Evolutionary conservation across 2,113 vertebrate genomes (phyloP).

Genomic region (Tyrannus savana): DNA sequence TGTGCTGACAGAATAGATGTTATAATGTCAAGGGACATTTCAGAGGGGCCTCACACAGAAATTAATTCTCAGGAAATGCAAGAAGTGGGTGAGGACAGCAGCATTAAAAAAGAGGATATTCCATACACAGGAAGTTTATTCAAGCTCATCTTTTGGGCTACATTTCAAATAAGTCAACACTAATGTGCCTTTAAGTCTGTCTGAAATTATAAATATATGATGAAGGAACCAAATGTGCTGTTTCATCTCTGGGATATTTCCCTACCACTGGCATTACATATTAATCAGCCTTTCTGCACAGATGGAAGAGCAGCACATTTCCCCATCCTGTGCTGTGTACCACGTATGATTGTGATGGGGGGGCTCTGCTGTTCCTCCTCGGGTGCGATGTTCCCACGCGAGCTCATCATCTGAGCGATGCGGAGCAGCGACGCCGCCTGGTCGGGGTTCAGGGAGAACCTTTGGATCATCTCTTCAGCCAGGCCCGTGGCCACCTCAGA

Average conservation of each 20-base stretch:
- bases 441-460: slow-evolving; percentile 71
- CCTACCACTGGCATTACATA: not conserved
- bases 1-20: not conserved
- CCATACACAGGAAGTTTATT: not conserved
- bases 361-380: not conserved
- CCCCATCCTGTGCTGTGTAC: slow-evolving; percentile 34
- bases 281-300: not conserved
- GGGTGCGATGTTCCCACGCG: not conserved
- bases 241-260: not conserved
- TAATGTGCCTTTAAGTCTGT: not conserved
- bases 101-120: not conserved
- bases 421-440: slow-evolving; percentile 69
- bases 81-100: not conserved
- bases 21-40: not conserved
- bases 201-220: not conserved
- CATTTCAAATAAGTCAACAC: not conserved
- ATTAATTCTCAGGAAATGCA: not conserved
- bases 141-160: not conserved
- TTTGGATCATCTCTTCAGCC: slow-evolving; percentile 64
- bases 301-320: not conserved
- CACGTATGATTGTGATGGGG: slow-evolving; percentile 76
- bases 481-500: slow-evolving; percentile 35
- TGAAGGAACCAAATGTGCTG: not conserved
- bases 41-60: not conserved
- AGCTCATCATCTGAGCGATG: slow-evolving; percentile 75